Evolutionary conservation across 2,797 vertebrate genomes (phyloP), one percentile per base, ranked within the genome.

Genomic region (Delichon dasypus): DNA sequence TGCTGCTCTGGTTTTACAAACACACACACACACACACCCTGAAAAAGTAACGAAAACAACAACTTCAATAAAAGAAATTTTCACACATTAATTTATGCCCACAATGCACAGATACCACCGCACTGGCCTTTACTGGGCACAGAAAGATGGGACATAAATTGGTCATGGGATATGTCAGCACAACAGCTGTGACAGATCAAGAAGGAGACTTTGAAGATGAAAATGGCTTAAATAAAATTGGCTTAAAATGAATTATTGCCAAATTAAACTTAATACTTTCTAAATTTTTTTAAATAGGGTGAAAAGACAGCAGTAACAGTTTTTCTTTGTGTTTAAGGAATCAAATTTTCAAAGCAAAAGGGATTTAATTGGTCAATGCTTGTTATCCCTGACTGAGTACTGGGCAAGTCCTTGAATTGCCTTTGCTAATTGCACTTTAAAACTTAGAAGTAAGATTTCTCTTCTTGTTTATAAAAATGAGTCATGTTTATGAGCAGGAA

Each of bases 271-370:
- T 16, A 93, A 60, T 47, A 13, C 6, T 89, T 58, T 53, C n/a
- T 50, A 18, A 34, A 1, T 8, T 25, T n/a, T 36, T 70, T 70
- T 22, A 13, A 89, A 27, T n/a, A 68, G 9, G 13, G 29, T 61
- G 76, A 82, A 92, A 72, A 89, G 45, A 54, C 30, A 62, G 66
- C 66, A 91, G 47, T 66, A 78, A 51, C 3, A 8, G 5, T 20
- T 89, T 89, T 70, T 20, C 16, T 47, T 65, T 12, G 11, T 26
- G 34, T 47, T 87, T 50, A 68, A 77, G 23, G 47, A 66, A 47
- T 10, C 22, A 27, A 34, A 88, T 62, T 81, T 93, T 90, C 79
- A 86, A 90, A 89, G 55, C 30, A 62, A 70, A 89, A 70, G 16
- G 7, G 51, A 84, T 70, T 91, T 86, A 84, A 78, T 32, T 72